These are phyloP conservation scores for Leptinotarsa tumamoca DNA, from an alignment of 2,888 invertebrate species.

Conservation along the genomic window DNA sequence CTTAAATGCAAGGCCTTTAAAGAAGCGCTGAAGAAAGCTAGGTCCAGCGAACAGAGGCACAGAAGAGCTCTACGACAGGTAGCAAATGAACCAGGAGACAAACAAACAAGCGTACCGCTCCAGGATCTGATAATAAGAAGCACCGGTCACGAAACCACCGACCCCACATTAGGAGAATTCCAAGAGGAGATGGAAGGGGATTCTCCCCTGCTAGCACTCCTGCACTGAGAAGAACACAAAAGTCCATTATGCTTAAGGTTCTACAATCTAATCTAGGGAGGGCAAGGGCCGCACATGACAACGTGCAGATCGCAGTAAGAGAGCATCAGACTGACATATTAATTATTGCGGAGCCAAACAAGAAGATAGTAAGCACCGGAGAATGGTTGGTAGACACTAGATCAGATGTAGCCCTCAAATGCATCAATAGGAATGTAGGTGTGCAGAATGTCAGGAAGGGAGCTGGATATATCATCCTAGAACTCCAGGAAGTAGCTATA, in stretches of 20 bases:
- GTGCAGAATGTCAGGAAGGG: background rate
- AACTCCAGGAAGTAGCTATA: constrained; percentile 2
- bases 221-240: background rate
- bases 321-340: background rate
- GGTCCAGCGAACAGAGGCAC: background rate
- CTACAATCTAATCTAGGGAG: constrained; percentile 13
- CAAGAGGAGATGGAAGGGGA: background rate
- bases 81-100: background rate
- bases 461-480: background rate
- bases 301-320: background rate
- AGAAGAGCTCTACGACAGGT: background rate
- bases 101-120: background rate
- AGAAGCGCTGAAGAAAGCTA: background rate
- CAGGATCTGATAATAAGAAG: background rate
- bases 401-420: constrained; percentile 19
- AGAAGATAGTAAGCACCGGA: background rate
- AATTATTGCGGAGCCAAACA: background rate
- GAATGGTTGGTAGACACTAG: background rate
- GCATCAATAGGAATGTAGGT: constrained; percentile 21
- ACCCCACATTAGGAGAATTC: background rate
- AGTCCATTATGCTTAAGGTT: background rate
- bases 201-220: background rate
- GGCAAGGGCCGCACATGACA: constrained; percentile 6
- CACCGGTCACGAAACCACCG: background rate
- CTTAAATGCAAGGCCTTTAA: constrained; percentile 13